Percentiles rank a stretch among this genome's conserved stretches.
Evolutionary conservation across 1,140 invertebrate species (phyloP).

Genomic region (Holotrichia oblita): DNA sequence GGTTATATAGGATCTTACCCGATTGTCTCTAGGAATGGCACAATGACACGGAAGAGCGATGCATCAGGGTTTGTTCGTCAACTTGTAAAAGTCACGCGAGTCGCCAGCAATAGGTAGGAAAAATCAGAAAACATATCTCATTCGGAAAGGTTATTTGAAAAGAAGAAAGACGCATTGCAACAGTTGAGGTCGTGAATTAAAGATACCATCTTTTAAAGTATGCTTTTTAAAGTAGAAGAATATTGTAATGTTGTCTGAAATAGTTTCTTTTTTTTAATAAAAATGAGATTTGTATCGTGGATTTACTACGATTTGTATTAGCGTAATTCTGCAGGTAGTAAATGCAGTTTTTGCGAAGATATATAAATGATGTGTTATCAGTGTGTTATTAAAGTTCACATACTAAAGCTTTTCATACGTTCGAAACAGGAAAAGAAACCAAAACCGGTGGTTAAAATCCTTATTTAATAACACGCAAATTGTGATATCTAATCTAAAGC

Average conservation of each 20-base stretch:
- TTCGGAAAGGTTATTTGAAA: background rate
- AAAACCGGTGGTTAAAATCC: too few relatives aligned
- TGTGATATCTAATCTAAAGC: too few relatives aligned
- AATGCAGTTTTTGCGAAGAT: too few relatives aligned
- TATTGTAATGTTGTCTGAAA: too few relatives aligned
- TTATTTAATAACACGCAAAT: too few relatives aligned
- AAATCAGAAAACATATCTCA: background rate
- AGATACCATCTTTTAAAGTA: background rate
- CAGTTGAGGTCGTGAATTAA: background rate
- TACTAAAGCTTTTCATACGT: too few relatives aligned
- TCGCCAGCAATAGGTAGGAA: background rate
- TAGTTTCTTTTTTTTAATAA: background rate
- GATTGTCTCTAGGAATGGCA: slow-evolving; percentile 6
- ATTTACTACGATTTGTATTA: too few relatives aligned
- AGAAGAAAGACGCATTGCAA: background rate
- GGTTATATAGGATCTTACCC: background rate
- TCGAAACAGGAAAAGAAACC: too few relatives aligned
- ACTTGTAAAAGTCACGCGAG: background rate
- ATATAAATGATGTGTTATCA: too few relatives aligned
- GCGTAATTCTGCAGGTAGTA: too few relatives aligned
- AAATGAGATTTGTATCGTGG: background rate
- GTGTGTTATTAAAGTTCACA: too few relatives aligned
- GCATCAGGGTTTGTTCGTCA: background rate
- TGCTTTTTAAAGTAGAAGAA: too few relatives aligned
- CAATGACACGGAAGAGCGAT: background rate